Conservation (phyloP, 2,797 vertebrate genomes). For the Chiroxiphia lanceolata region DNA sequence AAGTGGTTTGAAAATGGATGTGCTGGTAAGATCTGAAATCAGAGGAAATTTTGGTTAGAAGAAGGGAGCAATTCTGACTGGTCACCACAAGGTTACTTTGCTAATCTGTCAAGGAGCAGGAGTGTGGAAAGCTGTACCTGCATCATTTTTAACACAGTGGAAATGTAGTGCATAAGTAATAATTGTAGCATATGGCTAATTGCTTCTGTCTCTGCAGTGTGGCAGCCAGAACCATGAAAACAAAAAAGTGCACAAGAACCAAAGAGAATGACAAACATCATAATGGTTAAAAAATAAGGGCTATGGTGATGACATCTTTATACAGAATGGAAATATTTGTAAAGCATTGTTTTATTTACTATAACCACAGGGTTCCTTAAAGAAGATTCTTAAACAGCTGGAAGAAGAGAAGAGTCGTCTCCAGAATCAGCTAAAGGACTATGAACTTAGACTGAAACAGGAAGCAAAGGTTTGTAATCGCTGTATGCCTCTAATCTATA, state of each 20-base stretch:
- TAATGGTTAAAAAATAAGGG: neutral
- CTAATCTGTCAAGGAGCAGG: neutral
- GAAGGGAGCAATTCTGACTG: neutral
- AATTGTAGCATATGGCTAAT: neutral
- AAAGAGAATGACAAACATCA: neutral
- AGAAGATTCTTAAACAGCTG: constrained; percentile 79
- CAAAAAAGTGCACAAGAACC: neutral
- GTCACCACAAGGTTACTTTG: neutral
- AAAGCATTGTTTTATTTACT: constrained; percentile 25
- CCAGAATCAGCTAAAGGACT: constrained; percentile 83
- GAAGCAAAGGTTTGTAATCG: constrained; percentile 84
- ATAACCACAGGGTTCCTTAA: constrained; percentile 79
- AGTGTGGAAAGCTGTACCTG: neutral
- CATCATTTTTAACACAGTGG: neutral
- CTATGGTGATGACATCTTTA: neutral
- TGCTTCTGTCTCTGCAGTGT: neutral
- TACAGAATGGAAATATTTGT: neutral
- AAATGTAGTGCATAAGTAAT: neutral
- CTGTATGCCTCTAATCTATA: neutral
- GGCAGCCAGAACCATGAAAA: neutral
- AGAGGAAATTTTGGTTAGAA: neutral
- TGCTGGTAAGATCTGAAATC: neutral
- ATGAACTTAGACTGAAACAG: constrained; percentile 79
- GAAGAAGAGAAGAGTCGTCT: constrained; percentile 81
- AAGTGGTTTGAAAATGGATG: neutral